phyloP scores from a whole-genome alignment of 2,797 vertebrate species.

The Ptychadena robeensis region DNA sequence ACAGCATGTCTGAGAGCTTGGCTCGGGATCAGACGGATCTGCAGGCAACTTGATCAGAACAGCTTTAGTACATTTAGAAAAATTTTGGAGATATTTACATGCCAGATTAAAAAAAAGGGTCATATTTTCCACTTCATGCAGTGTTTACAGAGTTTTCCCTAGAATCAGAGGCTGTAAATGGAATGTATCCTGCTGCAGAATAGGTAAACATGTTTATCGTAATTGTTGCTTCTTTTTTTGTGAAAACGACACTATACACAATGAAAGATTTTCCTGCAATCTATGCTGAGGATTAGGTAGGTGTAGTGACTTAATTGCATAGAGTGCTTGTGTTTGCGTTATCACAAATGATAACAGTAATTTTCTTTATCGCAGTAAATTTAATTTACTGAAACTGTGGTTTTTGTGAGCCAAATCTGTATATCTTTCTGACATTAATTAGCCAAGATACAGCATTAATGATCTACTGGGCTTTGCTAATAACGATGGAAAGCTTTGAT shows the following conservation, averaged over 20 bases:
- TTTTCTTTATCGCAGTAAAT: neutral
- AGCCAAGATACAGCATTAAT: neutral
- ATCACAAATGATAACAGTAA: neutral
- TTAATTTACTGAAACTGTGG: neutral
- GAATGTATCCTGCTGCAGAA: neutral
- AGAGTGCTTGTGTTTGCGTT: neutral
- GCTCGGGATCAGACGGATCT: slow-evolving; percentile 9
- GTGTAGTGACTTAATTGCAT: neutral
- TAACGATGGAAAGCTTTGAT: neutral
- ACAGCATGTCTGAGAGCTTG: slow-evolving; percentile 31
- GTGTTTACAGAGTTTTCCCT: neutral
- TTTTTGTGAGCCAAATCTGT: neutral
- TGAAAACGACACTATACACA: neutral
- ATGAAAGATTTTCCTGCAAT: neutral
- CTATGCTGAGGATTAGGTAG: slow-evolving; percentile 3
- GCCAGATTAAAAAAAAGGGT: slow-evolving; percentile 13
- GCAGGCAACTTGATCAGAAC: slow-evolving; percentile 2
- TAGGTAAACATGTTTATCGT: neutral
- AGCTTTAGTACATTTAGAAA: slow-evolving; percentile 12
- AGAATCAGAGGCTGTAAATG: neutral
- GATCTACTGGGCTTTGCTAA: no score
- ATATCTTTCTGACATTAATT: neutral
- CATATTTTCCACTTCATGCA: neutral
- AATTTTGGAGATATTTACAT: slow-evolving; percentile 25
- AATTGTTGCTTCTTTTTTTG: neutral